Percentiles rank a stretch among this genome's conserved stretches.
phyloP scores from a whole-genome alignment of 2,113 vertebrate species.

The Coptodon rendalli region DNA sequence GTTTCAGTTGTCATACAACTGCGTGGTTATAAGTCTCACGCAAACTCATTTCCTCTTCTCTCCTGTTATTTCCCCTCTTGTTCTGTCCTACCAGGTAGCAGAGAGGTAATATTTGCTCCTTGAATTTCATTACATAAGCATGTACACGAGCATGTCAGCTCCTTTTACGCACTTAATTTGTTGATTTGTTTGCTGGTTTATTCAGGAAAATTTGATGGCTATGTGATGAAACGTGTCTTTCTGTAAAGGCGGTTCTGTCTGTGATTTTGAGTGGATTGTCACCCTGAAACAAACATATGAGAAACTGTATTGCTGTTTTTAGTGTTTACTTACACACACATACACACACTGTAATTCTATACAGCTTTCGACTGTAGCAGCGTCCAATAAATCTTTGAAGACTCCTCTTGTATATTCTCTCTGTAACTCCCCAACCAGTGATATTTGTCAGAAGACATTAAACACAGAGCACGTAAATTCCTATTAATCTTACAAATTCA shows the following conservation, averaged over 20 bases:
- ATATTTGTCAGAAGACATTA: not conserved
- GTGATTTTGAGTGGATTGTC: not conserved
- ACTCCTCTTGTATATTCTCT: not conserved
- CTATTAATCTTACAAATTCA: not conserved
- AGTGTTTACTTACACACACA: not conserved
- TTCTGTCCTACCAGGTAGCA: not conserved
- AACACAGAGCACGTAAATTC: not conserved
- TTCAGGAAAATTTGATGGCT: not conserved
- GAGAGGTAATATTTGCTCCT: not conserved
- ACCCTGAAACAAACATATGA: not conserved
- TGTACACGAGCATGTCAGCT: not conserved
- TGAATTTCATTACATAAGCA: not conserved
- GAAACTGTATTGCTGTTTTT: not conserved
- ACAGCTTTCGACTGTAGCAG: not conserved
- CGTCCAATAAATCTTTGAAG: not conserved
- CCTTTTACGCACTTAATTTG: not conserved
- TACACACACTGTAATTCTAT: not conserved
- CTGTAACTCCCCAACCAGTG: not conserved
- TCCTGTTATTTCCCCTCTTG: not conserved
- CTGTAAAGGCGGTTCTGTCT: not conserved
- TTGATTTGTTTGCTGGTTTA: not conserved
- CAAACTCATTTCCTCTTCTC: not conserved
- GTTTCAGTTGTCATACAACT: not conserved
- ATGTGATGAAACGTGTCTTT: not conserved
- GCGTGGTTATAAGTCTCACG: not conserved